phyloP scores from a whole-genome alignment of 2,797 vertebrate genomes.

The Podargus strigoides region DNA sequence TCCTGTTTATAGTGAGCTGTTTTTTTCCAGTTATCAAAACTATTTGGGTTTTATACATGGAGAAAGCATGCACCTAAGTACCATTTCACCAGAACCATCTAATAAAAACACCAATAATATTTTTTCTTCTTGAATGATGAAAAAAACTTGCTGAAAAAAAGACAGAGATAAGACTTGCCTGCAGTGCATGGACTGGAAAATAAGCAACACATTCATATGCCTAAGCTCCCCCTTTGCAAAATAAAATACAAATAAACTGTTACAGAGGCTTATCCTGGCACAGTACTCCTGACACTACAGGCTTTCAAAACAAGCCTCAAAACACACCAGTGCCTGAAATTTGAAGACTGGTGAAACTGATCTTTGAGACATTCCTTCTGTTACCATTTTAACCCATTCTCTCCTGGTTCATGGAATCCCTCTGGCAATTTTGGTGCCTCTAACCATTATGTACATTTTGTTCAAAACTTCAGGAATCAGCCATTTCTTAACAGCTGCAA shows the following conservation, averaged over 20 bases:
- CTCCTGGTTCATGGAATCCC: background rate
- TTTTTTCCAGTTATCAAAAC: background rate
- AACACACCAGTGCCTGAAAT: background rate
- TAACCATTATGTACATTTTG: background rate
- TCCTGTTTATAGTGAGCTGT: background rate
- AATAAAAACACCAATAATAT: background rate
- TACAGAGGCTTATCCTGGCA: background rate
- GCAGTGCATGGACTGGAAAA: background rate
- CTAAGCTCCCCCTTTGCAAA: background rate
- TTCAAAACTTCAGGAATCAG: background rate
- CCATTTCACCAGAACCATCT: background rate
- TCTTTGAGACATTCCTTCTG: background rate
- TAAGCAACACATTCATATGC: background rate
- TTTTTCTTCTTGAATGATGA: background rate
- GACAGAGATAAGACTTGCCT: background rate
- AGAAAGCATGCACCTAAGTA: background rate
- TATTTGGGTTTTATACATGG: background rate
- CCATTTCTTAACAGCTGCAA: background rate
- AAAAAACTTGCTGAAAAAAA: background rate
- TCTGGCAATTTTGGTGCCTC: background rate
- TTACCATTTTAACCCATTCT: background rate
- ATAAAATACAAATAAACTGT: background rate
- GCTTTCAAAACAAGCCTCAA: background rate
- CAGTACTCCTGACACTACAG: accelerated
- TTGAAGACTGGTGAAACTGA: background rate